Base-by-base conservation (phyloP, 2,888 invertebrate genomes). In the Epiblema foenella region DNA sequence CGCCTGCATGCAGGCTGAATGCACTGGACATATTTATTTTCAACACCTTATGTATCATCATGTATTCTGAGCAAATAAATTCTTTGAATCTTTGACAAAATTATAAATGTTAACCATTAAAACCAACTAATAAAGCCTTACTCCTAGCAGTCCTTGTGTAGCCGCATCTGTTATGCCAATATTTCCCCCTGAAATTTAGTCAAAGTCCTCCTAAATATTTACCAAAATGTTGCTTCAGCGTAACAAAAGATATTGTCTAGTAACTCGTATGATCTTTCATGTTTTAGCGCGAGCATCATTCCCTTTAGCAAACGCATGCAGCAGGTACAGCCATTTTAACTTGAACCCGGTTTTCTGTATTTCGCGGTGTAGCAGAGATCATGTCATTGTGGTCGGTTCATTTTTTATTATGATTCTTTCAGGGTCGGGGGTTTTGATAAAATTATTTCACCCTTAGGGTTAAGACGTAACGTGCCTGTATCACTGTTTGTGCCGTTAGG, bases 371-470 rank as follows among this genome's bases (percentile, higher is more conserved):
- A 15, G 10, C 9, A 15, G 17, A 56, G 58, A 15, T 46, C 70
- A 49, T 49, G 20, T 12, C 46, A 49, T 54, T 20, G 39, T 17
- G 51, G 69, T 58, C 52, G 18, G 52, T 18, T 29, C 18, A 51
- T 42, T 63, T 65, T 73, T 70, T 73, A 72, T 72, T 72, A 68
- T 72, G 63, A 72, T 68, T 73, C 64, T 71, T 70, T 51, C 62
- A 64, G 56, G 39, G 62, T 46, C 54, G 54, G 58, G 60, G 71
- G 33, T 71, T 66, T 68, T 73, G 64, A 64, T 73, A 73, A 73
- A 73, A 73, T 70, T 73, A 73, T 64, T 59, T 63, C 68, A 54
- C 58, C 58, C 64, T 56, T 54, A 68, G 70, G 70, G 73, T 70
- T 68, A 73, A 71, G 67, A 68, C 68, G 64, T 67, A 60, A 68